These are phyloP conservation scores for Gasterosteus aculeatus DNA, from an alignment of 2,113 vertebrate species.

Conservation along the genomic window DNA sequence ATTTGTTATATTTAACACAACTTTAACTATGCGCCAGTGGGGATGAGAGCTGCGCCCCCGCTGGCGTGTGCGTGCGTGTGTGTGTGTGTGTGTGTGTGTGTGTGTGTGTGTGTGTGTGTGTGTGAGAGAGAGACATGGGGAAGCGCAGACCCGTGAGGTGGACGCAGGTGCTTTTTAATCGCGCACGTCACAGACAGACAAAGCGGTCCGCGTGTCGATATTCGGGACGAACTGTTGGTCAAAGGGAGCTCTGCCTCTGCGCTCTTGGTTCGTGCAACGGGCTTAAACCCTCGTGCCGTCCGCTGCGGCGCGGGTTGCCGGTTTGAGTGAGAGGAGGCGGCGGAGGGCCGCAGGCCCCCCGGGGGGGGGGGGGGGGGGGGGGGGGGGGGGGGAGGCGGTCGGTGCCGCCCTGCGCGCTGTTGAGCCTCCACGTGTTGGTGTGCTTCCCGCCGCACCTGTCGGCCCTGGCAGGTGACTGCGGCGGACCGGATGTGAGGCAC, in stretches of 20 bases:
- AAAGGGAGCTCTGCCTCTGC: neutral
- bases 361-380: constrained; percentile 39
- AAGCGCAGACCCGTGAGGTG: neutral
- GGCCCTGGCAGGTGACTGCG: constrained; percentile 15
- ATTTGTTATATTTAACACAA: constrained; percentile 1
- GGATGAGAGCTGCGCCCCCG: neutral
- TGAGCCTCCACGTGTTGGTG: constrained; percentile 1
- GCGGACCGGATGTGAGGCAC: neutral
- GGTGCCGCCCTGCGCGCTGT: neutral
- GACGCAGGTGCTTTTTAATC: constrained; percentile 2
- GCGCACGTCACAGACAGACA: constrained; percentile 5
- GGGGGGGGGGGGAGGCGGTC: constrained; percentile 37
- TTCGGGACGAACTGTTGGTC: constrained; percentile 6
- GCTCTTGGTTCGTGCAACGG: neutral
- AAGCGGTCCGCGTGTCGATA: constrained; percentile 5
- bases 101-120: neutral
- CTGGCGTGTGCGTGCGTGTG: neutral
- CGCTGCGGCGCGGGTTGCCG: neutral
- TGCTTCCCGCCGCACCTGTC: neutral
- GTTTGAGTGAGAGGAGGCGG: neutral
- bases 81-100: neutral
- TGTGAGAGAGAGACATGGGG: neutral
- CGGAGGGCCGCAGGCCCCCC: constrained; percentile 27
- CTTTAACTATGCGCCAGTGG: constrained; percentile 1
- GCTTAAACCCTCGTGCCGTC: neutral